phyloP scores from a whole-genome alignment of 2,113 vertebrate species.

The Garra rufa region DNA sequence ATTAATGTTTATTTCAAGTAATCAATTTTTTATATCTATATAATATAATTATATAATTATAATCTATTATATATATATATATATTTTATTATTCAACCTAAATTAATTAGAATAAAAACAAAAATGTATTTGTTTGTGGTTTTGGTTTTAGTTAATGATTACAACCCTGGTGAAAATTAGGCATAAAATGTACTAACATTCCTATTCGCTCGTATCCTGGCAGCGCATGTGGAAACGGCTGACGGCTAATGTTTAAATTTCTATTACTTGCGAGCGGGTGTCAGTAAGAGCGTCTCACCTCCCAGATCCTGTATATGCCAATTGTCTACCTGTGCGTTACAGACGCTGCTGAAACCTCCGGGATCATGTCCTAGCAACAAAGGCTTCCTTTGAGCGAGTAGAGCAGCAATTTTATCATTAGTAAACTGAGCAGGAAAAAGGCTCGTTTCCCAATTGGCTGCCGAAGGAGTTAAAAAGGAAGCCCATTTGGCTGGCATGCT shows the following conservation, averaged over 20 bases:
- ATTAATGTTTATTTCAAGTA: no score
- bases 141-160: no score
- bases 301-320: constrained; percentile 58
- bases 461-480: constrained; percentile 70
- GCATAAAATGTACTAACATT: background rate
- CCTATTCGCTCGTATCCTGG: background rate
- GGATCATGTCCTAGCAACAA: constrained; percentile 74
- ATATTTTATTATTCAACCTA: background rate
- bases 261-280: constrained; percentile 45
- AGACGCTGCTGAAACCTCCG: constrained; percentile 67
- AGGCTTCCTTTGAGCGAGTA: constrained; percentile 70
- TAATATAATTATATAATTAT: no score
- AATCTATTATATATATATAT: background rate
- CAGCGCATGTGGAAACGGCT: background rate
- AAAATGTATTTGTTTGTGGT: background rate
- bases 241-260: constrained; percentile 46
- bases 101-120: no score
- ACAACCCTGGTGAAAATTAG: no score
- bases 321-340: constrained; percentile 65
- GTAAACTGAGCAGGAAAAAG: constrained; percentile 78
- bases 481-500: constrained; percentile 60
- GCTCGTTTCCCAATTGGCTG: constrained; percentile 61
- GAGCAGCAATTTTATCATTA: constrained; percentile 76
- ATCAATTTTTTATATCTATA: background rate
- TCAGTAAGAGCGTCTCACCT: constrained; percentile 50